phyloP scores from a whole-genome alignment of 2,888 invertebrate genomes.

The Gasteruption jaculator region DNA sequence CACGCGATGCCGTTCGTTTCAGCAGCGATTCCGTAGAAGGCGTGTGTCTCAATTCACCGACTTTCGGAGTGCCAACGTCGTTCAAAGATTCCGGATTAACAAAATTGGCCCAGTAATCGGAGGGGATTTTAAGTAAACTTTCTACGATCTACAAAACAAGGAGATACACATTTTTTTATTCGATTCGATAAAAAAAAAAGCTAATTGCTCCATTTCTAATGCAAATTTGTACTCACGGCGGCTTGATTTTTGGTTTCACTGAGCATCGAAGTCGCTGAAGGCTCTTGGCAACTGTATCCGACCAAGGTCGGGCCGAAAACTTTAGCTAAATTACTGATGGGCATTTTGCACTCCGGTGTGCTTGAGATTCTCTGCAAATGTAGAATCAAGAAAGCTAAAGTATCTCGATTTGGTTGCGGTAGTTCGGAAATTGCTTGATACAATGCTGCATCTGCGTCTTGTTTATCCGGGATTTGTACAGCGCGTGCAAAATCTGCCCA shows the following conservation, averaged over 20 bases:
- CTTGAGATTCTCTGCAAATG: slow-evolving; percentile 87
- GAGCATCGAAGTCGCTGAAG: slow-evolving; percentile 68
- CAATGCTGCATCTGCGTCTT: slow-evolving; percentile 63
- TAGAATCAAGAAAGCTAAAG: slow-evolving; percentile 85
- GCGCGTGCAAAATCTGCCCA: slow-evolving; percentile 80
- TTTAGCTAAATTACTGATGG: slow-evolving; percentile 78
- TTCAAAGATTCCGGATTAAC: slow-evolving; percentile 54
- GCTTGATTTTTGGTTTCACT: slow-evolving; percentile 75
- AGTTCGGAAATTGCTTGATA: slow-evolving; percentile 77
- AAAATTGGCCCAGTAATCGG: slow-evolving; percentile 73
- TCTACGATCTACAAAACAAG: slow-evolving; percentile 61
- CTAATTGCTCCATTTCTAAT: background rate
- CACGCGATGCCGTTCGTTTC: slow-evolving; percentile 44
- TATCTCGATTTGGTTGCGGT: slow-evolving; percentile 91
- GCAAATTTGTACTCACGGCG: slow-evolving; percentile 53
- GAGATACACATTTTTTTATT: slow-evolving; percentile 11
- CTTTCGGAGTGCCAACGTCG: slow-evolving; percentile 39
- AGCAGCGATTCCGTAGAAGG: slow-evolving; percentile 48
- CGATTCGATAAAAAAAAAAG: slow-evolving; percentile 8
- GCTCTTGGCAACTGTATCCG: slow-evolving; percentile 77
- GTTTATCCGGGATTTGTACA: slow-evolving; percentile 56
- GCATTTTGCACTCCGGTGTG: slow-evolving; percentile 86
- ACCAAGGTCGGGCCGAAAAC: slow-evolving; percentile 94
- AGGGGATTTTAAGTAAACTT: slow-evolving; percentile 64
- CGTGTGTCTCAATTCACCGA: slow-evolving; percentile 42